Evolutionary conservation across 2,113 vertebrate genomes (phyloP).

Genomic region (Atrichornis clamosus): DNA sequence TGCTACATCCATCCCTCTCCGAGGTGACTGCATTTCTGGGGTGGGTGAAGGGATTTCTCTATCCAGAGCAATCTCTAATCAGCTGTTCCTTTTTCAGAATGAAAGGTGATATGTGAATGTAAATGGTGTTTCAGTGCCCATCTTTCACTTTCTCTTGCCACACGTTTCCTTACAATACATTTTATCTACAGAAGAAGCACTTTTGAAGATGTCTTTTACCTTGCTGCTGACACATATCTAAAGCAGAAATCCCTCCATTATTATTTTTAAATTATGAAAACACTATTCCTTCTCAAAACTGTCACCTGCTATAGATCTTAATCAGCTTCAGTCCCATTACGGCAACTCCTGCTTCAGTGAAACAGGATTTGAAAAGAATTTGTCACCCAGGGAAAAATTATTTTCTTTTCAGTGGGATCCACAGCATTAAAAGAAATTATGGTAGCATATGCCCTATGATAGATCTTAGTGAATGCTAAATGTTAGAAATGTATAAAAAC

Average conservation of each 20-base stretch:
- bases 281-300: background rate
- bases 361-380: background rate
- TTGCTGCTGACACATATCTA: background rate
- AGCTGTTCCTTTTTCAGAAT: background rate
- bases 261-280: conserved; percentile 33
- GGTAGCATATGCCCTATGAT: conserved; percentile 10
- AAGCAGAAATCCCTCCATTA: background rate
- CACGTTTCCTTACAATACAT: background rate
- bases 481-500: background rate
- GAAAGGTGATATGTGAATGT: background rate
- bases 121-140: background rate
- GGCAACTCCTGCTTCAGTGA: background rate
- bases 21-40: background rate
- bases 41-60: background rate
- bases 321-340: background rate
- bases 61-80: background rate
- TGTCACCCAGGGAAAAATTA: background rate
- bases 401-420: background rate
- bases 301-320: background rate
- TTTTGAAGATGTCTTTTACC: background rate
- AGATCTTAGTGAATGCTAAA: conserved; percentile 2
- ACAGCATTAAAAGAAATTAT: conserved; percentile 9
- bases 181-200: background rate
- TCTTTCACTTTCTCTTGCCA: background rate
- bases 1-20: background rate